Conservation (phyloP, 2,888 invertebrate genomes). For the Zootermopsis nevadensis region DNA sequence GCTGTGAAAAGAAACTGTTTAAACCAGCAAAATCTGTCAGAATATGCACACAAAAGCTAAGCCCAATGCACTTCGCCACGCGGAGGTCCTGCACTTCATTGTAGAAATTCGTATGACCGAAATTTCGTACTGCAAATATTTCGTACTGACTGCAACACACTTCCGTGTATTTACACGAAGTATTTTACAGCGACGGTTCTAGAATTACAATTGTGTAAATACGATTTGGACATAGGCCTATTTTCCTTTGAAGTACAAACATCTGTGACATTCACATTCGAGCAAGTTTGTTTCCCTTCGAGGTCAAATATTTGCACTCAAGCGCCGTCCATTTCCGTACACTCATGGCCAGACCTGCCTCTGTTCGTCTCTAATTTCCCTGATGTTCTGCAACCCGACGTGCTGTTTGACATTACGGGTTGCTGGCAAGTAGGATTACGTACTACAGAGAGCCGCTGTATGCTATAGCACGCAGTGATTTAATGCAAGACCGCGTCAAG, state of each 20-base stretch:
- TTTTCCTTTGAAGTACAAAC: background rate
- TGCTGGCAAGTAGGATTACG: constrained; percentile 16
- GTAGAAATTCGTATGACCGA: too few species aligned
- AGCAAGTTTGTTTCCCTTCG: background rate
- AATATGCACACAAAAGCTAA: too few species aligned
- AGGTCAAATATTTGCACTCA: background rate
- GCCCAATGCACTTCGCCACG: too few species aligned
- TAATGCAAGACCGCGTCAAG: background rate
- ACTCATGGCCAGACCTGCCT: background rate
- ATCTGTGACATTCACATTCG: background rate
- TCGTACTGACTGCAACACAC: too few species aligned
- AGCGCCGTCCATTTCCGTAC: background rate
- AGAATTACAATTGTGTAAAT: too few species aligned
- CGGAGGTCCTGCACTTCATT: too few species aligned
- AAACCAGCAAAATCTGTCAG: too few species aligned
- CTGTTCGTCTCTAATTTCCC: constrained; percentile 11
- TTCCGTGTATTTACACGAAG: too few species aligned
- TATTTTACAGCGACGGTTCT: too few species aligned
- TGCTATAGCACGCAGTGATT: background rate
- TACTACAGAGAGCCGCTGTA: background rate
- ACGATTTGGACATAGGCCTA: too few species aligned
- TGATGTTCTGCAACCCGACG: background rate
- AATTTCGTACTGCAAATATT: too few species aligned
- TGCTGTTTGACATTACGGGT: background rate
- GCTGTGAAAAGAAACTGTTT: too few species aligned